phyloP scores from a whole-genome alignment of 2,113 vertebrate genomes.

The Buteo buteo region DNA sequence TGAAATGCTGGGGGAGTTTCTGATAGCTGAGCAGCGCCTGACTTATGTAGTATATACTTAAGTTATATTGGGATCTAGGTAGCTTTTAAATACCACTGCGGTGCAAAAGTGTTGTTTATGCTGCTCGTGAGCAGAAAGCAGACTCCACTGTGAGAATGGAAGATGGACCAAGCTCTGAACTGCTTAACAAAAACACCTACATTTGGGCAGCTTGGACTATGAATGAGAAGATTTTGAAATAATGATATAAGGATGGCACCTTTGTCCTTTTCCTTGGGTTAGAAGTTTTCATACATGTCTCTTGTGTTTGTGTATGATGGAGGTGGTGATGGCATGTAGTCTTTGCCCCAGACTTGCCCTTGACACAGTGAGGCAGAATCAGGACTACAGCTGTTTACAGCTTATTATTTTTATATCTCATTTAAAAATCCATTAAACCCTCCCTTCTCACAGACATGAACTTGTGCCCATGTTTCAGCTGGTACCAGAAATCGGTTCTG shows the following conservation, averaged over 20 bases:
- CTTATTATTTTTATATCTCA: not conserved
- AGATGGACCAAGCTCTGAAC: not conserved
- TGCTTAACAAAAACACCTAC: not conserved
- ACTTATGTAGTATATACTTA: not conserved
- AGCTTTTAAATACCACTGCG: not conserved
- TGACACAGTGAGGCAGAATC: not conserved
- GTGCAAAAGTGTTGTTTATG: not conserved
- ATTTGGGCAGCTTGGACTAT: not conserved
- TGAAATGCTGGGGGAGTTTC: not conserved
- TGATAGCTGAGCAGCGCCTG: not conserved
- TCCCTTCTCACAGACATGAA: not conserved
- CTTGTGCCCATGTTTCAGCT: not conserved
- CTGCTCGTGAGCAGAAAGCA: not conserved
- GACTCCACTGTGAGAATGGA: not conserved
- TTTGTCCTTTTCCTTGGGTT: not conserved
- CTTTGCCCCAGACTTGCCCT: not conserved
- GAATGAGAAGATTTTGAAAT: not conserved
- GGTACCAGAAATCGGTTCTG: not conserved
- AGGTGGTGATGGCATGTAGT: not conserved
- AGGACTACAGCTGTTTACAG: not conserved
- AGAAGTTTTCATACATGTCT: not conserved
- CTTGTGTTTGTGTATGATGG: accelerated
- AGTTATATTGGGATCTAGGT: not conserved
- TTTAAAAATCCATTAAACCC: not conserved
- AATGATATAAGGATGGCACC: not conserved